These are phyloP conservation scores for Oreohelix idahoensis DNA, from an alignment of 1,140 invertebrate species.

Conservation along the genomic window DNA sequence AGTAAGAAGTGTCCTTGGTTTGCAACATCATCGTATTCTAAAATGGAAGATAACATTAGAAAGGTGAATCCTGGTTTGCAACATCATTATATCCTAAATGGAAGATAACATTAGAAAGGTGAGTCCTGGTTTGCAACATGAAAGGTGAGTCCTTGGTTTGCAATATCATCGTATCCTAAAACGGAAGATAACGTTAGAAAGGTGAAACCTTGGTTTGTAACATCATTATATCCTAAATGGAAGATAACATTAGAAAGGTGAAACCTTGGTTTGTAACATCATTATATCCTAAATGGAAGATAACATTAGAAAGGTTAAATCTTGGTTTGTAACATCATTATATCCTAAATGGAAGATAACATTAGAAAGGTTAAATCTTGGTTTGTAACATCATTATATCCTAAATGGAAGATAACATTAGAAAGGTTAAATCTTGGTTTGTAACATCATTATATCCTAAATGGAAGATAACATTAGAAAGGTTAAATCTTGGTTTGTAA, in stretches of 20 bases:
- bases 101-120: constrained; percentile 49
- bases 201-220: no score
- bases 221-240: constrained; percentile 42
- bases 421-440: no score
- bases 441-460: constrained; percentile 45
- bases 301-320: no score
- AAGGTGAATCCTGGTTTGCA: constrained; percentile 62
- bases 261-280: constrained; percentile 66
- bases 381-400: no score
- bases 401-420: no score
- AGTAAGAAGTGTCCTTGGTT: constrained; percentile 64
- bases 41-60: constrained; percentile 37
- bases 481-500: constrained; percentile 67
- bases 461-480: no score
- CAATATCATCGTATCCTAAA: no score
- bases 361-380: no score
- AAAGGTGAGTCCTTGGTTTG: constrained; percentile 63
- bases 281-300: no score
- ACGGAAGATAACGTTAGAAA: no score
- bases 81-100: constrained; percentile 53
- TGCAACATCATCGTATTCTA: constrained; percentile 58
- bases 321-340: no score
- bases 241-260: constrained; percentile 49
- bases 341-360: constrained; percentile 1
- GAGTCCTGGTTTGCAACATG: constrained; percentile 65